Conservation (phyloP, 2,113 vertebrate genomes). For the Pomatostomus ruficeps region DNA sequence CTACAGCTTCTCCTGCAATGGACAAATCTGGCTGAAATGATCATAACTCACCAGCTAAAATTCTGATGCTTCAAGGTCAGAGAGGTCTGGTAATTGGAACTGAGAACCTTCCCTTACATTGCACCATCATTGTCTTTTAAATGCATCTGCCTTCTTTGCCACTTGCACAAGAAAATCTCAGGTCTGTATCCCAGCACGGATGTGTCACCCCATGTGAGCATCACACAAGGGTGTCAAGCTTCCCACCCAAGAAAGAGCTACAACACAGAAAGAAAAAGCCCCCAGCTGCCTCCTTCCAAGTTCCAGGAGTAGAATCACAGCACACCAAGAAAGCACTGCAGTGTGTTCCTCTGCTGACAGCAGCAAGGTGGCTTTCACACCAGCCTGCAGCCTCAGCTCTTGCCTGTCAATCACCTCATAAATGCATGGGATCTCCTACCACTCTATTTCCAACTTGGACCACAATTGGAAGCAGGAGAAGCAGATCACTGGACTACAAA, state of each 20-base stretch:
- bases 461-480: constrained; percentile 36
- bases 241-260: neutral
- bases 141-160: neutral
- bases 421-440: constrained; percentile 39
- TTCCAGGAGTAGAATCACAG: neutral
- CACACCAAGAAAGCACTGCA: neutral
- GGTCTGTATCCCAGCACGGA: neutral
- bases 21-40: neutral
- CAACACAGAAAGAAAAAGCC: neutral
- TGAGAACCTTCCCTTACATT: neutral
- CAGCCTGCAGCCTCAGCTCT: constrained; percentile 20
- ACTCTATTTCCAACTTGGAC: neutral
- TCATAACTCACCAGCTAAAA: neutral
- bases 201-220: neutral
- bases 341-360: neutral
- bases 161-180: neutral
- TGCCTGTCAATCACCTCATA: constrained; percentile 23
- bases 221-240: neutral
- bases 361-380: neutral
- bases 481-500: constrained; percentile 12
- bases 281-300: neutral
- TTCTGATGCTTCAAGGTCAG: neutral
- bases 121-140: neutral
- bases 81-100: neutral
- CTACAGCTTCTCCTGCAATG: neutral